These are phyloP conservation scores for Tachina lurida DNA, from an alignment of 2,888 invertebrate species.

Conservation along the genomic window DNA sequence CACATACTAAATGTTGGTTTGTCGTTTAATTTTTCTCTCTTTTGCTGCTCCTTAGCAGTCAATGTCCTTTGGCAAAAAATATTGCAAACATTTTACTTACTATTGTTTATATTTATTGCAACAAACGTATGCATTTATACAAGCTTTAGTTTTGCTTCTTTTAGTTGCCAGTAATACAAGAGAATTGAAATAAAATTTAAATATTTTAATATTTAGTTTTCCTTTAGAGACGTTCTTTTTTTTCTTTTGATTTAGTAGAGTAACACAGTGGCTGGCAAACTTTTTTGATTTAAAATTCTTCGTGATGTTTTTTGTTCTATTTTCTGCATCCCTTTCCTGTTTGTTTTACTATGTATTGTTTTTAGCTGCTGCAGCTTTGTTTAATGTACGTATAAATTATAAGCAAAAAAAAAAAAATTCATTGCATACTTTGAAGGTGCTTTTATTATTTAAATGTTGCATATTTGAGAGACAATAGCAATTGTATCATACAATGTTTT, in stretches of 20 bases:
- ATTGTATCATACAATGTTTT: constrained; percentile 41
- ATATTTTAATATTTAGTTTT: constrained; percentile 37
- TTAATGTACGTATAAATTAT: constrained; percentile 58
- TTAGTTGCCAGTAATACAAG: not conserved
- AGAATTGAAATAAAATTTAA: constrained; percentile 43
- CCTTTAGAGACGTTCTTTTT: not conserved
- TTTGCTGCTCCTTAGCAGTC: constrained; percentile 24
- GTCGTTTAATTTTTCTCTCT: not conserved
- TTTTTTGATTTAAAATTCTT: not conserved
- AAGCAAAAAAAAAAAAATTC: constrained; percentile 51
- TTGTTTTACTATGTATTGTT: constrained; percentile 1
- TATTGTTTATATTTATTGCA: constrained; percentile 10
- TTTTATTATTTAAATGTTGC: constrained; percentile 71
- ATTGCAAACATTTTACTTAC: constrained; percentile 21
- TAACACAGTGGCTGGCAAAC: constrained; percentile 11
- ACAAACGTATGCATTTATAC: constrained; percentile 7
- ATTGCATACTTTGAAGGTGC: constrained; percentile 72
- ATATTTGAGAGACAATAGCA: constrained; percentile 60
- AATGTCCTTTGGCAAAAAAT: constrained; percentile 45
- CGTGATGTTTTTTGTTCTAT: not conserved
- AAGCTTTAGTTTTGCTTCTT: not conserved
- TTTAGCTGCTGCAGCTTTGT: constrained; percentile 21
- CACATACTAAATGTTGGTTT: constrained; percentile 44
- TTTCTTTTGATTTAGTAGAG: constrained; percentile 35
- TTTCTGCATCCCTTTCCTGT: not conserved